Base-by-base conservation (phyloP, 2,113 vertebrate species). In the Tinamus guttatus region DNA sequence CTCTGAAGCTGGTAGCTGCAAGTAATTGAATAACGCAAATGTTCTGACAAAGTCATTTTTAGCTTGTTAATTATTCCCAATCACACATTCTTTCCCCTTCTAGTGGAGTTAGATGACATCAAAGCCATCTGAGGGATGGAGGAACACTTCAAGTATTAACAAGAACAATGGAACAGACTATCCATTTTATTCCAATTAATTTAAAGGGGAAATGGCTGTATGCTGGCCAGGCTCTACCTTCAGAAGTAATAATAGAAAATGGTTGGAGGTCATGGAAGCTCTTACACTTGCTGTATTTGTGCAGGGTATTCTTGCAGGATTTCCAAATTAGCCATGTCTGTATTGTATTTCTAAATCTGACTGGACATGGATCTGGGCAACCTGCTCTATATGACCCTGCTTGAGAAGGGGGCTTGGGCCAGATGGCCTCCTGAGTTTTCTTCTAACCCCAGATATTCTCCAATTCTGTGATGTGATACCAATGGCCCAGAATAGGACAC, bases 31-130 rank as follows among this genome's bases (percentile, higher is more conserved):
- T 86, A 97, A 94, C 62, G 75, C 60, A 86, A 95, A 96, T 95
- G 93, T 95, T 91, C 95, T 95, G 93, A 93, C 94, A 95, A 95
- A 95, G 95, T 95, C 59, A 96, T 97, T 95, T 95, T 97, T 97
- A 96, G 94, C 93, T 84, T 91, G 94, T 86, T 97, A 97, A 97
- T 97, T 95, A 96, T 95, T 96, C 91, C 96, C 95, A 97, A 91
- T 30, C 43, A 95, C 91, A 93, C 93, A 95, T 95, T 96, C 85
- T 97, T 95, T 94, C 93, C 93, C 60, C 93, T 97, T 94, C 90
- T 87, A 96, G 84, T 95, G 89, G 87, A 95, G 87, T 81, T 95
- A 90, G 90, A 97, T 95, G 95, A 95, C 95, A 95, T 96, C 91
- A 95, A 96, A 96, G 87, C 93, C 85, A 82, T 81, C 91, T 95